Conservation (phyloP, 2,888 invertebrate species). For the Polymixis flavicincta region DNA sequence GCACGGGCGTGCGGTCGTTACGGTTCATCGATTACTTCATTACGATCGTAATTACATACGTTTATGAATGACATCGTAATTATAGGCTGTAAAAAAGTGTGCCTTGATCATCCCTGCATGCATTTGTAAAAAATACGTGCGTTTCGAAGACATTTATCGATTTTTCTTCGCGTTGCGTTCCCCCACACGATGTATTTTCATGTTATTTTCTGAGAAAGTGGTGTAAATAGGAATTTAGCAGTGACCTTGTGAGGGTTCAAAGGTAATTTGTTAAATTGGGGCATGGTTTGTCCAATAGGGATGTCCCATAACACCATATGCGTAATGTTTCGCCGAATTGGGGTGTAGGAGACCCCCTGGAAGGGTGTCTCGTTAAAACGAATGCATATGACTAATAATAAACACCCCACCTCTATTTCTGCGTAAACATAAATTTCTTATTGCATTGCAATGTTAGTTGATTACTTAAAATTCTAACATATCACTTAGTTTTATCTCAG, state of each 20-base stretch:
- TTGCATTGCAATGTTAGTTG: slow-evolving; percentile 34
- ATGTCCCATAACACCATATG: slow-evolving; percentile 58
- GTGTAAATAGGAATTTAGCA: slow-evolving; percentile 56
- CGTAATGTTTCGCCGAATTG: slow-evolving; percentile 75
- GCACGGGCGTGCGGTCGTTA: slow-evolving; percentile 76
- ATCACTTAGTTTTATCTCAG: slow-evolving; percentile 49
- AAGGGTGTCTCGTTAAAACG: slow-evolving; percentile 69
- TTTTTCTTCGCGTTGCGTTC: slow-evolving; percentile 65
- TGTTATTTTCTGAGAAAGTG: slow-evolving; percentile 56
- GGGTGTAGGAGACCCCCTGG: slow-evolving; percentile 77
- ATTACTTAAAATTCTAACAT: slow-evolving; percentile 39
- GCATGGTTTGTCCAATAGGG: slow-evolving; percentile 66
- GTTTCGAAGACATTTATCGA: slow-evolving; percentile 61
- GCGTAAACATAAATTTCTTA: slow-evolving; percentile 47
- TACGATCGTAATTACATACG: slow-evolving; percentile 79
- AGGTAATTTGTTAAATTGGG: slow-evolving; percentile 72
- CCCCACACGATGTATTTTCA: slow-evolving; percentile 64
- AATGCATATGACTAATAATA: slow-evolving; percentile 67
- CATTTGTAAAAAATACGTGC: slow-evolving; percentile 51
- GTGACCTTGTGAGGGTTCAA: slow-evolving; percentile 71
- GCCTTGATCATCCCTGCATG: slow-evolving; percentile 55
- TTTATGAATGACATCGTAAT: slow-evolving; percentile 86
- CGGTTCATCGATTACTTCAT: slow-evolving; percentile 85
- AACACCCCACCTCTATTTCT: slow-evolving; percentile 51
- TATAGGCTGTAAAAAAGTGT: slow-evolving; percentile 71